A percentile compares a stretch with the other conserved stretches of the same genome.
phyloP scores from a whole-genome alignment of 2,797 vertebrate species.

The Enteromius anoplus region DNA sequence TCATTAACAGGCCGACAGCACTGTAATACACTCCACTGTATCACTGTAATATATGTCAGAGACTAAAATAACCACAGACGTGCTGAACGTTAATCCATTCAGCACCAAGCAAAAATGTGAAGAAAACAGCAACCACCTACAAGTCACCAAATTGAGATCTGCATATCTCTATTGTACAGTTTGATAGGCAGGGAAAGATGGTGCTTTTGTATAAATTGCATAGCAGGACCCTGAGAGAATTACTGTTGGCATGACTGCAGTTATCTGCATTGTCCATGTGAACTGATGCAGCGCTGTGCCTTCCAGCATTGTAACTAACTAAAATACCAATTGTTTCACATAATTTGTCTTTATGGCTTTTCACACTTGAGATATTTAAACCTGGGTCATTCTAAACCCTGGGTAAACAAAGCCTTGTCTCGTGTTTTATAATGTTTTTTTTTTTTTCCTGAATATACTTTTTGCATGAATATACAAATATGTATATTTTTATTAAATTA shows the following conservation, averaged over 20 bases:
- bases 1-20: constrained; percentile 31
- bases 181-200: background rate
- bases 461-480: too few relatives aligned
- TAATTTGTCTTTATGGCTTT: background rate
- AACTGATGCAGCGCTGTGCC: background rate
- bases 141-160: constrained; percentile 1
- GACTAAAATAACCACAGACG: constrained; percentile 17
- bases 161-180: background rate
- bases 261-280: background rate
- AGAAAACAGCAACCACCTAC: background rate
- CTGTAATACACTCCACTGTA: constrained; percentile 30
- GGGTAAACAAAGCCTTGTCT: background rate
- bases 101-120: background rate
- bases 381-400: background rate
- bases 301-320: background rate
- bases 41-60: constrained; percentile 31
- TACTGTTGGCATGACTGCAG: background rate
- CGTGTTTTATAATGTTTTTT: background rate
- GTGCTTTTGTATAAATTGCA: constrained; percentile 5
- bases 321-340: background rate
- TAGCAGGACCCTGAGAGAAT: background rate
- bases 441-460: too few relatives aligned
- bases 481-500: too few relatives aligned
- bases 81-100: constrained; percentile 24
- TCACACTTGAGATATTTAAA: background rate